Conservation (phyloP, 2,113 vertebrate species). For the Microtus montanus region DNA sequence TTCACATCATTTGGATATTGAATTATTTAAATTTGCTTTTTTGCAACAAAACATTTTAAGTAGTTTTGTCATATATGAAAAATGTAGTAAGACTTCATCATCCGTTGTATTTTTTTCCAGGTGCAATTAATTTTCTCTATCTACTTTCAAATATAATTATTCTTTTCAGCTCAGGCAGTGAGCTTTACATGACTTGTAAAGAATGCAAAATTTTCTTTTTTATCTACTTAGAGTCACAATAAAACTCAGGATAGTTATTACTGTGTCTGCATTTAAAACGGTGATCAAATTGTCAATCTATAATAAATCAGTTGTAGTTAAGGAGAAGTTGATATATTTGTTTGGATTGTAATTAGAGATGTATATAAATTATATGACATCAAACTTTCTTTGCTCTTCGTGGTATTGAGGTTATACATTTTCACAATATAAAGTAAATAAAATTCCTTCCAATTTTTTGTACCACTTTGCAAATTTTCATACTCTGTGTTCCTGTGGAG, state of each 20-base stretch:
- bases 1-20: constrained; percentile 9
- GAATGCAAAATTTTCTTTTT: constrained; percentile 15
- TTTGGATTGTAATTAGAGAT: constrained; percentile 20
- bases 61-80: constrained; percentile 45
- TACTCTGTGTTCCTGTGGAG: background rate
- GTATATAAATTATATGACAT: constrained; percentile 21
- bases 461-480: background rate
- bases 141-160: constrained; percentile 37
- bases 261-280: constrained; percentile 39
- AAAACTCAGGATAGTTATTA: constrained; percentile 36
- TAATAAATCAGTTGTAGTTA: constrained; percentile 25
- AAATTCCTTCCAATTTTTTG: background rate
- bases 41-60: constrained; percentile 40
- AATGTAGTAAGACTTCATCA: background rate
- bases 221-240: constrained; percentile 20
- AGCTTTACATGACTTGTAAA: constrained; percentile 40
- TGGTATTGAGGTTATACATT: constrained; percentile 6
- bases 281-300: constrained; percentile 18
- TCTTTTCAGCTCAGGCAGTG: constrained; percentile 11
- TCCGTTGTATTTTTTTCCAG: background rate
- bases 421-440: constrained; percentile 1
- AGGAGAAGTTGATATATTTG: constrained; percentile 14
- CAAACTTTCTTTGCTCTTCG: background rate
- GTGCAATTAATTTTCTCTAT: constrained; percentile 1
- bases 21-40: constrained; percentile 1